Percentiles rank a stretch among this genome's conserved stretches.
These are phyloP conservation scores for Myzus persicae DNA, from an alignment of 1,140 invertebrate genomes.

Conservation along the genomic window DNA sequence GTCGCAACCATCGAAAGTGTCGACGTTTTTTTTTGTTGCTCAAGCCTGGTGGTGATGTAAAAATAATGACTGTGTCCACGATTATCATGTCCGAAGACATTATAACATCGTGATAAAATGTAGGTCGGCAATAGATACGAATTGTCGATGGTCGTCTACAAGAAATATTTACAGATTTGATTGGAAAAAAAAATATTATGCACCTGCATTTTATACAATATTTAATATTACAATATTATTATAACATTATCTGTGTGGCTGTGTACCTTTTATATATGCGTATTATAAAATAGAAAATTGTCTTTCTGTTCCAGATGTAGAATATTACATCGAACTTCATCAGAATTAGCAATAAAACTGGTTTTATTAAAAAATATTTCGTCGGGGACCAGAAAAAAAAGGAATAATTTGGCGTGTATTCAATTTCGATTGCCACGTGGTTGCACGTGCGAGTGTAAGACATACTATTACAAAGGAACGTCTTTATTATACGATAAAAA, in stretches of 20 bases:
- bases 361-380: conserved; percentile 13
- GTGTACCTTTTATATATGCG: not conserved
- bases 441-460: not conserved
- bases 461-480: not conserved
- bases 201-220: not conserved
- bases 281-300: not conserved
- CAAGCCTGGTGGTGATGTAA: not conserved
- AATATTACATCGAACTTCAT: not conserved
- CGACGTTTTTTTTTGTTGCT: not conserved
- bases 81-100: conserved; percentile 3
- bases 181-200: not conserved
- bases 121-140: not conserved
- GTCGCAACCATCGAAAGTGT: not conserved
- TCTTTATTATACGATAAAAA: not conserved
- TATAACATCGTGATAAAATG: conserved; percentile 17
- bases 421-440: not conserved
- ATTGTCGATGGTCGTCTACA: not conserved
- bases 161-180: not conserved
- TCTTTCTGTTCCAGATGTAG: not conserved
- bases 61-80: not conserved
- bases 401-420: conserved; percentile 1
- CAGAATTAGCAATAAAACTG: conserved; percentile 1
- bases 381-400: not conserved
- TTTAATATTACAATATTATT: not conserved
- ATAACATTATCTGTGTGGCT: not conserved